Percentiles rank a stretch among this genome's conserved stretches.
Conservation (phyloP, 2,113 vertebrate genomes). For the Atractosteus spatula region DNA sequence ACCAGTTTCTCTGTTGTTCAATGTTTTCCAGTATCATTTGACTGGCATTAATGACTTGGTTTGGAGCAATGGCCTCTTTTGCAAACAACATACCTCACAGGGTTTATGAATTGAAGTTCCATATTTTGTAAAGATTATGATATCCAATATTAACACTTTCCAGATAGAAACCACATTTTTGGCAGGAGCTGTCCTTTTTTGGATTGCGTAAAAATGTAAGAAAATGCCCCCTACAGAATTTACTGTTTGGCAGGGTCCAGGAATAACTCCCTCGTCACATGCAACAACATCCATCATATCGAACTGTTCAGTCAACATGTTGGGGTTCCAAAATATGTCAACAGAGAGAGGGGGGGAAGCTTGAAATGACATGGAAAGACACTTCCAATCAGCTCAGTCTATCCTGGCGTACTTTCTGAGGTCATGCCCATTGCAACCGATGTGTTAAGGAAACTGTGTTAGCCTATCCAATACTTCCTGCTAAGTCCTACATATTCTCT, state of each 20-base stretch:
- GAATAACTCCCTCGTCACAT: constrained; percentile 14
- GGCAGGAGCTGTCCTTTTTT: constrained; percentile 17
- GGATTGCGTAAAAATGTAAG: constrained; percentile 9
- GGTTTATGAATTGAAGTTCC: constrained; percentile 39
- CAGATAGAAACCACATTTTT: constrained; percentile 52
- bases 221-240: constrained; percentile 9
- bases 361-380: neutral
- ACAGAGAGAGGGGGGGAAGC: neutral
- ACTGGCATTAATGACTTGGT: too few relatives aligned
- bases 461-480: too few relatives aligned
- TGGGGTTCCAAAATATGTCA: neutral
- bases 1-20: too few relatives aligned
- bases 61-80: constrained; percentile 17
- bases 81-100: constrained; percentile 34
- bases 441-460: too few relatives aligned
- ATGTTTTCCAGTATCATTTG: too few relatives aligned
- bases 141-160: constrained; percentile 39
- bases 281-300: constrained; percentile 12
- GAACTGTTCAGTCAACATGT: constrained; percentile 12
- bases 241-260: constrained; percentile 13
- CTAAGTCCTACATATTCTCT: too few relatives aligned
- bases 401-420: too few relatives aligned
- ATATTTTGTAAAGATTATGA: constrained; percentile 21
- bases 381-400: neutral
- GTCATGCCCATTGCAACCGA: too few relatives aligned